Evolutionary conservation across 2,888 invertebrate species (phyloP), one percentile per base, ranked within the genome.

Genomic region (Merodon equestris): DNA sequence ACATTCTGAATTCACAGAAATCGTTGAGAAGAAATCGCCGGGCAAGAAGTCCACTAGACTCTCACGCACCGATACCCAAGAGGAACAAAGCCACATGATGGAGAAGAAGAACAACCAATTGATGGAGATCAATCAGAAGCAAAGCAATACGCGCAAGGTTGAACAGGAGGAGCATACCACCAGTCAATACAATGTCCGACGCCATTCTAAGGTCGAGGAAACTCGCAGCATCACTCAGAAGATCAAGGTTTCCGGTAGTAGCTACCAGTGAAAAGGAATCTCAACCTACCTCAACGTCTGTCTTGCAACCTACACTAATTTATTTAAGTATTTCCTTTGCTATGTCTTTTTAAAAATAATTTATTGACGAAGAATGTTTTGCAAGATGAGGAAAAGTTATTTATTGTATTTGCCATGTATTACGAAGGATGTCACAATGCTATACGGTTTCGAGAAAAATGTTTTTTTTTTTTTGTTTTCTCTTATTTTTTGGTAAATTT

Each of bases 41-140:
- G 74, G 70, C 68, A 79, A 73, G 58, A 79, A 79, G 19, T 79
- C 79, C 27, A 19, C 45, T 48, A 79, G 74, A 79, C 54, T 79
- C 15, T 14, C 63, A 1, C 63, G 74, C 44, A 70, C 79, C 50
- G 64, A 79, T 19, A 79, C 79, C 27, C 27, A 74, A 12, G 74
- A 79, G 14, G 79, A 79, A 4, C 68, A 73, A 10, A 74, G 50
- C 10, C 74, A 54, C n/a, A 53, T 79, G 48, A 54, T 74, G 56
- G 40, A 74, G 54, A 74, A 56, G 74, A 79, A 64, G 10, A 70
- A 74, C 12, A 79, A 79, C 38, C 60, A 64, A 64, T 36, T 56
- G 50, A 48, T 45, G 34, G 15, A 67, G n/a, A 60, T 79, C 45
- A 79, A 79, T 27, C 79, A 79, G 54, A 53, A 79, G 10, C 64